These are phyloP conservation scores for Muraenolepis orangiensis DNA, from an alignment of 2,797 vertebrate genomes.

Conservation along the genomic window DNA sequence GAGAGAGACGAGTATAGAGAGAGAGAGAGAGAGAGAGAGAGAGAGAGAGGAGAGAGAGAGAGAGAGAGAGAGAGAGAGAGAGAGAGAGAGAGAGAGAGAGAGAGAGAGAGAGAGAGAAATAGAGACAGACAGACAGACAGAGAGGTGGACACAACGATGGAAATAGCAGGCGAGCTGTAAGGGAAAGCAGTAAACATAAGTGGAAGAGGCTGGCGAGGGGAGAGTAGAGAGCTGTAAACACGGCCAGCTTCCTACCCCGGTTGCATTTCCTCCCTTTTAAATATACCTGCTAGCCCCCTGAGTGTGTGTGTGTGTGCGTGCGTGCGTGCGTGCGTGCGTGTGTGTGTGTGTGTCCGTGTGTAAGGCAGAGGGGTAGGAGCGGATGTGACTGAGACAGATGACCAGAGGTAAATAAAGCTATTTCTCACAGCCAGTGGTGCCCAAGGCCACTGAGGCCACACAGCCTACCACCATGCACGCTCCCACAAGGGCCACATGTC, in stretches of 20 bases:
- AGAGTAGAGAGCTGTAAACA: constrained; percentile 49
- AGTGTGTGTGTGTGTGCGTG: constrained; percentile 15
- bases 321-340: constrained; percentile 7
- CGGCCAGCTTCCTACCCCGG: constrained; percentile 43
- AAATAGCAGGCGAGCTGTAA: constrained; percentile 19
- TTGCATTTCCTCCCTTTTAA: constrained; percentile 59
- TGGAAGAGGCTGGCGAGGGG: constrained; percentile 31
- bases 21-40: too few relatives aligned
- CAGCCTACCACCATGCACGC: constrained; percentile 29
- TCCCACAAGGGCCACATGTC: constrained; percentile 19
- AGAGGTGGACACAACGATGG: not conserved
- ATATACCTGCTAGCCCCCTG: constrained; percentile 43
- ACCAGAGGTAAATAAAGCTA: constrained; percentile 63
- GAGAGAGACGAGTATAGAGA: too few relatives aligned
- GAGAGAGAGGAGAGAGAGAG: constrained; percentile 9
- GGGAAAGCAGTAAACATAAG: constrained; percentile 38
- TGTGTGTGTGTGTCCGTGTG: constrained; percentile 1
- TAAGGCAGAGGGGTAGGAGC: constrained; percentile 11
- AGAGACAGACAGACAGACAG: not conserved
- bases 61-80: constrained; percentile 4
- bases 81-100: constrained; percentile 3
- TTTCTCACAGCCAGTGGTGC: constrained; percentile 59
- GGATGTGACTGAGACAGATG: constrained; percentile 68
- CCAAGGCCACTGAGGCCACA: constrained; percentile 59
- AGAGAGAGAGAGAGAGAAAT: constrained; percentile 5